These are phyloP conservation scores for Hyperoplus lanceolatus DNA, from an alignment of 2,797 vertebrate genomes.

Conservation along the genomic window DNA sequence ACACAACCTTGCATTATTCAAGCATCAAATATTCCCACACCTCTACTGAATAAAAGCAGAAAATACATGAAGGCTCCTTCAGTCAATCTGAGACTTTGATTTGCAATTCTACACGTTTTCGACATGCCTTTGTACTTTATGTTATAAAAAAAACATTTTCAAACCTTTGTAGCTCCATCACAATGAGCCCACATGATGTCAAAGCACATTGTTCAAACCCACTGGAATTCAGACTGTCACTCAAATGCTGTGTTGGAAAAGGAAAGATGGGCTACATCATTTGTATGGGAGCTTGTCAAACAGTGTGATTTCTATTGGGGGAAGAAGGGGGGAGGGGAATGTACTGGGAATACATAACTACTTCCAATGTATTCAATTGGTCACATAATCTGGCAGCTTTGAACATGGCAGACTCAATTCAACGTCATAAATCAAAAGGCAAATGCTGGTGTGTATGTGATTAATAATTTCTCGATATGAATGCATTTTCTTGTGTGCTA, in stretches of 20 bases:
- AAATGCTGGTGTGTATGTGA: not conserved
- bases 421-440: not conserved
- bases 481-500: not conserved
- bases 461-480: not conserved
- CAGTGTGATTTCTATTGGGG: not conserved
- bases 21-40: not conserved
- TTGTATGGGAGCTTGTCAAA: not conserved
- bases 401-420: not conserved
- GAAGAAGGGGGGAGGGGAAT: not conserved
- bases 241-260: slow-evolving; percentile 3
- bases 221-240: not conserved
- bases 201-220: not conserved
- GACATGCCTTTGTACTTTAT: not conserved
- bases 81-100: not conserved
- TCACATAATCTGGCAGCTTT: not conserved
- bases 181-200: not conserved
- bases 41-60: not conserved
- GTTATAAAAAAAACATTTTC: not conserved
- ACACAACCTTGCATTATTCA: not conserved
- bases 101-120: not conserved
- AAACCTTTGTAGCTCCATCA: not conserved
- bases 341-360: not conserved
- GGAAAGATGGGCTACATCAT: not conserved
- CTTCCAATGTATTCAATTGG: not conserved
- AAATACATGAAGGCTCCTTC: not conserved